A percentile compares a stretch with the other conserved stretches of the same genome.
Conservation (phyloP, 1,140 invertebrate genomes). For the Harpegnathos saltator region DNA sequence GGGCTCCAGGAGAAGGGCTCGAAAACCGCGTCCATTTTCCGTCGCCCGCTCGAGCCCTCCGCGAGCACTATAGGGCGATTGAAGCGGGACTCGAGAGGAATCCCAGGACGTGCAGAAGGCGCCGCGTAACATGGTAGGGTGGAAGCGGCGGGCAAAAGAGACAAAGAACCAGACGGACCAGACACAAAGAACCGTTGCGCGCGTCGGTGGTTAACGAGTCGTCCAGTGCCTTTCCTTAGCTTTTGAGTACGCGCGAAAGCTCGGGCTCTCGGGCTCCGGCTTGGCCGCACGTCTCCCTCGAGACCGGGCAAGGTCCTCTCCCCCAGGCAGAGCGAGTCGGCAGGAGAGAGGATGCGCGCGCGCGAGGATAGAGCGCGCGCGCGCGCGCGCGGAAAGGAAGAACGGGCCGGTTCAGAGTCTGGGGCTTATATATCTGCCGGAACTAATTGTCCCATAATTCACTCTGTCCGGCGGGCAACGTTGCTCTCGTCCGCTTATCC, state of each 20-base stretch:
- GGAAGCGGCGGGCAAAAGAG: constrained; percentile 20
- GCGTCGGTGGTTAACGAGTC: constrained; percentile 78
- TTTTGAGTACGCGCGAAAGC: constrained; percentile 65
- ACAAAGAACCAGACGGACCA: constrained; percentile 27
- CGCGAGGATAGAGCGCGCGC: constrained; percentile 48
- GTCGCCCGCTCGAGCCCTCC: background rate
- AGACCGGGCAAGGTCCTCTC: constrained; percentile 25
- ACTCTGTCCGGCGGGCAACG: constrained; percentile 74
- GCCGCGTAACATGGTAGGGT: background rate
- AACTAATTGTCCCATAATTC: constrained; percentile 82
- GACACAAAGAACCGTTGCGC: constrained; percentile 74
- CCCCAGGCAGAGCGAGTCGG: constrained; percentile 16
- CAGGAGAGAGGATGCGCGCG: constrained; percentile 44
- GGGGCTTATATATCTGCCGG: constrained; percentile 81
- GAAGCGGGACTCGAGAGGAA: constrained; percentile 28
- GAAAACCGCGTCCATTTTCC: background rate
- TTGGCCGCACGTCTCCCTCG: constrained; percentile 46
- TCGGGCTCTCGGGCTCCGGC: constrained; percentile 14
- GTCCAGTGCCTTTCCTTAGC: constrained; percentile 69
- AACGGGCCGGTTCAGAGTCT: constrained; percentile 68
- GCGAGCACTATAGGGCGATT: constrained; percentile 14
- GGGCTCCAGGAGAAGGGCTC: too few species aligned
- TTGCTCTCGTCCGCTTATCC: constrained; percentile 76
- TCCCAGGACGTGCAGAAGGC: background rate
- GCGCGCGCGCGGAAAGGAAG: constrained; percentile 22